These are phyloP conservation scores for Penaeus chinensis DNA, from an alignment of 1,140 invertebrate genomes.

Conservation along the genomic window DNA sequence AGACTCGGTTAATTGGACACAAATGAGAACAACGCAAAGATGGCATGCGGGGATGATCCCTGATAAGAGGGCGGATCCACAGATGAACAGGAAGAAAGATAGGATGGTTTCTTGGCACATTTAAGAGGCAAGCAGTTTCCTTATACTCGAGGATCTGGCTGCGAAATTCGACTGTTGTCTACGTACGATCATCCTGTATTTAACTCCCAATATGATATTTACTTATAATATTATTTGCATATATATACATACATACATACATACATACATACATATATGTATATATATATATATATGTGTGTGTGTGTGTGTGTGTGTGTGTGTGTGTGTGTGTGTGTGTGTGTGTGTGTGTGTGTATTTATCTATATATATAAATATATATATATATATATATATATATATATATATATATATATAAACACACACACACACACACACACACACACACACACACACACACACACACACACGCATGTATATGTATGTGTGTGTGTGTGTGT, in stretches of 20 bases:
- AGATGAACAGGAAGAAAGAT: too few species aligned
- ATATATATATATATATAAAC: neutral
- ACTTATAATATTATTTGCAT: neutral
- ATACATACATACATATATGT: neutral
- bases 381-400: neutral
- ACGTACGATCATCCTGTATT: too few species aligned
- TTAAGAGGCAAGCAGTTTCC: too few species aligned
- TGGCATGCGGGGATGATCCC: too few species aligned
- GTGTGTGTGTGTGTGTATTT: neutral
- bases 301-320: neutral
- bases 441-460: neutral
- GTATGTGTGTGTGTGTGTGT: neutral
- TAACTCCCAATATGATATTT: too few species aligned
- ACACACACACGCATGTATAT: neutral
- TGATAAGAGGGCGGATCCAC: too few species aligned
- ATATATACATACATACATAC: neutral
- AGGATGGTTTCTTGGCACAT: too few species aligned
- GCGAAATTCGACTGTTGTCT: too few species aligned
- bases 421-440: neutral
- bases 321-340: neutral
- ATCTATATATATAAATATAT: neutral
- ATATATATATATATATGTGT: constrained; percentile 15
- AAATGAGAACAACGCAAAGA: too few species aligned
- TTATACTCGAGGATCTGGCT: too few species aligned
- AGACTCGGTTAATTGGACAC: too few species aligned